Evolutionary conservation across 2,888 invertebrate species (phyloP).

Genomic region (Ariolimax columbianus): DNA sequence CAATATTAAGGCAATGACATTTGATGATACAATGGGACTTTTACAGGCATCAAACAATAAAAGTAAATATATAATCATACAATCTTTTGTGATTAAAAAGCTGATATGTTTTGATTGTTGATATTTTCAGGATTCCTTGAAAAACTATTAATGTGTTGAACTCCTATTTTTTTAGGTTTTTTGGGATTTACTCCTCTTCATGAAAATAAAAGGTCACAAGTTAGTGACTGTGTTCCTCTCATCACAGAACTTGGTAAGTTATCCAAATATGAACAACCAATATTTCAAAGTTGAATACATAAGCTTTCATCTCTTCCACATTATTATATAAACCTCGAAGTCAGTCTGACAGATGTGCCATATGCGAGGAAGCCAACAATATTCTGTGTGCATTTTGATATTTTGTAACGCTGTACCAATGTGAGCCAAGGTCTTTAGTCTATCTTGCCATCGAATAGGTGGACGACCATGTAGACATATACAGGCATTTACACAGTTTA

Average conservation of each 20-base stretch:
- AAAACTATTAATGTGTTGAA: neutral
- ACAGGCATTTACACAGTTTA: no score
- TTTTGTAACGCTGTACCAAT: no score
- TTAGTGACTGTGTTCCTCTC: conserved; percentile 98
- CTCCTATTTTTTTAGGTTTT: conserved; percentile 65
- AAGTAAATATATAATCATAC: conserved; percentile 13
- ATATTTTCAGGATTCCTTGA: neutral
- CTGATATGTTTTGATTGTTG: neutral
- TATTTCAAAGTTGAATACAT: neutral
- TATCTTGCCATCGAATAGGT: no score
- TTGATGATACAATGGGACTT: conserved; percentile 87
- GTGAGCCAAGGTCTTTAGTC: no score
- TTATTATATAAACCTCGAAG: no score
- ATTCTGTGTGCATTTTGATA: no score
- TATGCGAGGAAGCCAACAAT: no score
- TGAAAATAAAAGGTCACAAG: conserved; percentile 70
- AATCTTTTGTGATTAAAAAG: neutral
- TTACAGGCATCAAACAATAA: conserved; percentile 70
- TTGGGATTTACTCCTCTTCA: conserved; percentile 74
- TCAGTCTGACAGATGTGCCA: no score
- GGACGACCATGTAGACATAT: no score
- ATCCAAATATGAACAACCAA: neutral
- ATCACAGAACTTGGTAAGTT: conserved; percentile 90
- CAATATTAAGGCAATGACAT: conserved; percentile 92
- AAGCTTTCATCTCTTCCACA: no score